Evolutionary conservation across 2,113 vertebrate genomes (phyloP).

Genomic region (Neogobius melanostomus): DNA sequence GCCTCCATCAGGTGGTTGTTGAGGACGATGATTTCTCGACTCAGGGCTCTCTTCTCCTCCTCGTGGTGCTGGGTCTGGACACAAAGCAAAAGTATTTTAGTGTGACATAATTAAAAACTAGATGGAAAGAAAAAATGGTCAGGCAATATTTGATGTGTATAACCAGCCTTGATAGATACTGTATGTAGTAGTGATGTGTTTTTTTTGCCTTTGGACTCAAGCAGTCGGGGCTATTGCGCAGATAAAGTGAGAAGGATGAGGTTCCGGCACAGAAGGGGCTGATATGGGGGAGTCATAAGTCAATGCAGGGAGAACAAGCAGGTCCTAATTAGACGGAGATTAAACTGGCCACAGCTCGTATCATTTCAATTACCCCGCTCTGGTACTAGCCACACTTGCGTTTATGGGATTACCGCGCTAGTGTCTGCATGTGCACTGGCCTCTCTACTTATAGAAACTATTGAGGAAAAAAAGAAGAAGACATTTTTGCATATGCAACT

Average conservation of each 20-base stretch:
- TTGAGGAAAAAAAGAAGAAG: no score
- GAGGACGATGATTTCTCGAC: slow-evolving; percentile 92
- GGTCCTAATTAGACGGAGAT: slow-evolving; percentile 74
- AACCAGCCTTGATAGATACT: no score
- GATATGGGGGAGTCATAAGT: slow-evolving; percentile 42
- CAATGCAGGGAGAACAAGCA: slow-evolving; percentile 53
- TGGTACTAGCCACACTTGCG: slow-evolving; percentile 3
- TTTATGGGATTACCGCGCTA: background rate
- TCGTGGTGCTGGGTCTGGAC: slow-evolving; percentile 89
- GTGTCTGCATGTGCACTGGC: no score
- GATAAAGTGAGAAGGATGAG: slow-evolving; percentile 36
- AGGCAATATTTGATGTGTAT: no score
- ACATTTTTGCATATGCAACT: no score
- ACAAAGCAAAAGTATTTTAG: background rate
- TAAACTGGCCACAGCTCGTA: slow-evolving; percentile 62
- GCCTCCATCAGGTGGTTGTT: slow-evolving; percentile 97
- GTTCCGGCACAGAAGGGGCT: slow-evolving; percentile 22
- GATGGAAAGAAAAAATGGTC: no score
- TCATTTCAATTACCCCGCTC: slow-evolving; percentile 65
- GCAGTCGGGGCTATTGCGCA: slow-evolving; percentile 21
- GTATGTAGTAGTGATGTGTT: no score
- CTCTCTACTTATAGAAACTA: no score
- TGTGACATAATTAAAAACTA: background rate
- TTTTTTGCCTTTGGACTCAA: background rate
- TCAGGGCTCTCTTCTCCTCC: slow-evolving; percentile 93